These are phyloP conservation scores for Gambusia affinis DNA, from an alignment of 2,113 vertebrate species.

Conservation along the genomic window DNA sequence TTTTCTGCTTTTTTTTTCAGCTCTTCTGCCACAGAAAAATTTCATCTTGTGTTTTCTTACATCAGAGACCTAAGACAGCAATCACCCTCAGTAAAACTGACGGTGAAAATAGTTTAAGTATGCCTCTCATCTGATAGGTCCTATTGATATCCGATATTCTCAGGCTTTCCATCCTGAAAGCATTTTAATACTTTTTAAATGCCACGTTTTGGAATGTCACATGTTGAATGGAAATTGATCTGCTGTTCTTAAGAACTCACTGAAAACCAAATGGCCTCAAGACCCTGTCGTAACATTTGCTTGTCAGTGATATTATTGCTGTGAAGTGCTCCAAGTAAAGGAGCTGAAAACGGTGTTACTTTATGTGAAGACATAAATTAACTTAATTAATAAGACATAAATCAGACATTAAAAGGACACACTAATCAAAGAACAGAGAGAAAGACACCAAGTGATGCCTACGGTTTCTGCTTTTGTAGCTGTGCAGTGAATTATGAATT, in stretches of 20 bases:
- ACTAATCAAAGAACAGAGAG: background rate
- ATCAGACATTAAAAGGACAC: background rate
- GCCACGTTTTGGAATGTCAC: constrained; percentile 37
- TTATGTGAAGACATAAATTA: constrained; percentile 32
- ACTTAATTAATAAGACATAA: constrained; percentile 18
- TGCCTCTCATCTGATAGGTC: no score
- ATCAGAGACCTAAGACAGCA: no score
- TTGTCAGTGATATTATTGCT: constrained; percentile 49
- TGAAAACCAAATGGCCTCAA: constrained; percentile 36
- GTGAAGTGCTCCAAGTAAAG: constrained; percentile 8
- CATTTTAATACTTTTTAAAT: constrained; percentile 8
- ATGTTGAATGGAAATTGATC: constrained; percentile 25
- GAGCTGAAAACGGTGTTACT: constrained; percentile 32
- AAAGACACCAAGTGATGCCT: background rate
- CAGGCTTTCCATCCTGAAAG: constrained; percentile 30
- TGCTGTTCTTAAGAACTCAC: constrained; percentile 35
- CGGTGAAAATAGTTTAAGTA: no score
- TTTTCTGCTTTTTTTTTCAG: no score
- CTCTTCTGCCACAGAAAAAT: no score
- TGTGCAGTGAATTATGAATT: constrained; percentile 2
- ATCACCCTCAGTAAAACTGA: no score
- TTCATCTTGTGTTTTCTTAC: no score
- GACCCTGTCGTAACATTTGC: constrained; percentile 38
- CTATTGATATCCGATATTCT: background rate
- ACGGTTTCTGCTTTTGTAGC: constrained; percentile 8